These are phyloP conservation scores for Aleadryas rufinucha DNA, from an alignment of 2,113 vertebrate genomes.

Conservation along the genomic window DNA sequence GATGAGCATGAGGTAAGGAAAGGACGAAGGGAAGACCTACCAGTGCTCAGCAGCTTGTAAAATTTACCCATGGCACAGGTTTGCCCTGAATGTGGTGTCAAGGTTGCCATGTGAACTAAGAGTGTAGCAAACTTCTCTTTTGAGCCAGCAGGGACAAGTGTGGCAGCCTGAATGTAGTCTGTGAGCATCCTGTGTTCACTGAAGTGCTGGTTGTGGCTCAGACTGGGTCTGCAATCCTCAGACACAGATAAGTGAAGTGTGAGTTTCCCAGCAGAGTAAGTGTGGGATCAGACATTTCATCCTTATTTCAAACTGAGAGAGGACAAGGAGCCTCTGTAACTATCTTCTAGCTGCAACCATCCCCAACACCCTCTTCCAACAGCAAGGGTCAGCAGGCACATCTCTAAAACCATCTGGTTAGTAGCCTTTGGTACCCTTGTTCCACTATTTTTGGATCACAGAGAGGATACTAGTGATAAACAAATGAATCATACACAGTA, in stretches of 20 bases:
- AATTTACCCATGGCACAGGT: rapidly evolving
- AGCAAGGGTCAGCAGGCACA: neutral
- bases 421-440: neutral
- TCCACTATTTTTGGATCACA: neutral
- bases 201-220: neutral
- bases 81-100: neutral
- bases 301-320: neutral
- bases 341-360: neutral
- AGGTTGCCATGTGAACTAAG: neutral
- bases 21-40: neutral
- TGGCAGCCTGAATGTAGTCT: neutral
- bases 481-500: neutral
- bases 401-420: neutral
- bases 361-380: neutral
- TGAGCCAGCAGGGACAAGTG: neutral
- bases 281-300: neutral
- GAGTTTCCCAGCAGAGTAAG: neutral
- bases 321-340: neutral
- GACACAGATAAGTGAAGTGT: neutral
- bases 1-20: neutral
- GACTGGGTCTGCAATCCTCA: rapidly evolving
- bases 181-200: rapidly evolving
- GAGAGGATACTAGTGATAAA: neutral
- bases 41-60: neutral
- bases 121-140: neutral